A percentile compares a stretch with the other conserved stretches of the same genome.
These are phyloP conservation scores for Yponomeuta evonymella DNA, from an alignment of 2,888 invertebrate genomes.

Conservation along the genomic window DNA sequence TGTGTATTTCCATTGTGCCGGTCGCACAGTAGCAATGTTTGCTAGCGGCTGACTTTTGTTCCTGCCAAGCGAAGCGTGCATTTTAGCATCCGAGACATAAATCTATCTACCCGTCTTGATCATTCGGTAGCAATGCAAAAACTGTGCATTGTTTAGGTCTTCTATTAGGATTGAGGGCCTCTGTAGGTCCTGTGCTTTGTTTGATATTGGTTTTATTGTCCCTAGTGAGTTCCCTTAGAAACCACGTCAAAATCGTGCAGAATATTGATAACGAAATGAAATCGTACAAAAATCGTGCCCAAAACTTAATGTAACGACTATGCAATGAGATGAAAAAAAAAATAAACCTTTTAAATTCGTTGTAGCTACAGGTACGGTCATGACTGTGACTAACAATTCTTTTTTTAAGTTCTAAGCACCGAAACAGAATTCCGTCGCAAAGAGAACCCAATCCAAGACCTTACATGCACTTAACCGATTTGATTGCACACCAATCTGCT, in stretches of 20 bases:
- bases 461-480: slow-evolving; percentile 12
- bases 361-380: neutral
- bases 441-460: slow-evolving; percentile 11
- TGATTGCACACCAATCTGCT: slow-evolving; percentile 1
- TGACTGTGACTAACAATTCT: neutral
- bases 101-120: slow-evolving; percentile 6
- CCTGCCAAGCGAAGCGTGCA: slow-evolving; percentile 3
- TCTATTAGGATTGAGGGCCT: neutral
- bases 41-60: slow-evolving; percentile 1
- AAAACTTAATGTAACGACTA: neutral
- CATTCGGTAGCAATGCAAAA: slow-evolving; percentile 6
- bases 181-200: too few species aligned
- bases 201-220: too few species aligned
- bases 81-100: neutral
- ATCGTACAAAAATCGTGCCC: neutral
- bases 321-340: neutral
- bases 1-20: slow-evolving; percentile 4
- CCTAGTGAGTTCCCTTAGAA: too few species aligned
- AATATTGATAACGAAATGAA: too few species aligned
- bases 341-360: neutral
- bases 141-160: neutral
- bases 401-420: neutral
- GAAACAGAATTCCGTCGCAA: neutral
- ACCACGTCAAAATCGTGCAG: too few species aligned
- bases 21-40: slow-evolving; percentile 8